Conservation (phyloP, 2,113 vertebrate genomes). For the Gymnobelideus leadbeateri region DNA sequence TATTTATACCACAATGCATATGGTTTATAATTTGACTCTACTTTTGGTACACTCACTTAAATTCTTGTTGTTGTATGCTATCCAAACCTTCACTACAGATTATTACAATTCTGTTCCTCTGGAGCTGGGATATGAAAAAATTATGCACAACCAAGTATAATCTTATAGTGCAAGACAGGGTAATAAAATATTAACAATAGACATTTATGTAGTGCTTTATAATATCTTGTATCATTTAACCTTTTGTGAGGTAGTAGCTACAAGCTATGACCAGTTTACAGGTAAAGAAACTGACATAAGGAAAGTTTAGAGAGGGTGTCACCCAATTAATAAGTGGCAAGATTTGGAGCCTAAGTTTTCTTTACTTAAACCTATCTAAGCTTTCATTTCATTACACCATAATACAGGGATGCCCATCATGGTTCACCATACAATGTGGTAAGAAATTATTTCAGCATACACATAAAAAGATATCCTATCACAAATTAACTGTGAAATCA, state of each 20-base stretch:
- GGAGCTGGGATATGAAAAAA: not conserved
- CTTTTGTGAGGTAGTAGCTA: not conserved
- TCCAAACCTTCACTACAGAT: conserved; percentile 4
- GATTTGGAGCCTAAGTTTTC: no score
- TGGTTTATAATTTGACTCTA: not conserved
- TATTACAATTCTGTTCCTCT: conserved; percentile 4
- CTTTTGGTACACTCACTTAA: conserved; percentile 28
- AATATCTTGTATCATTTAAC: not conserved
- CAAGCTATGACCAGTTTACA: no score
- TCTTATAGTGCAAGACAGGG: not conserved
- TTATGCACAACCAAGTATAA: not conserved
- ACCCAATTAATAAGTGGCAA: no score
- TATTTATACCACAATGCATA: not conserved
- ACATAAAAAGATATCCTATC: not conserved
- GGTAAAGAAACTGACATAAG: no score
- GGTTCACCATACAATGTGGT: not conserved
- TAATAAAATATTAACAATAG: not conserved
- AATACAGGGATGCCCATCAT: not conserved
- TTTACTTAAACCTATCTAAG: no score
- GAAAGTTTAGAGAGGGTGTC: no score
- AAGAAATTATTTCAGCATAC: not conserved
- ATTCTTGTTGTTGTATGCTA: not conserved
- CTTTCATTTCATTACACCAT: no score
- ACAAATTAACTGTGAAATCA: not conserved
- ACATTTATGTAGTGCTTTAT: not conserved